These are phyloP conservation scores for Smutsia temminckii DNA, from an alignment of 2,797 vertebrate species.

Conservation along the genomic window DNA sequence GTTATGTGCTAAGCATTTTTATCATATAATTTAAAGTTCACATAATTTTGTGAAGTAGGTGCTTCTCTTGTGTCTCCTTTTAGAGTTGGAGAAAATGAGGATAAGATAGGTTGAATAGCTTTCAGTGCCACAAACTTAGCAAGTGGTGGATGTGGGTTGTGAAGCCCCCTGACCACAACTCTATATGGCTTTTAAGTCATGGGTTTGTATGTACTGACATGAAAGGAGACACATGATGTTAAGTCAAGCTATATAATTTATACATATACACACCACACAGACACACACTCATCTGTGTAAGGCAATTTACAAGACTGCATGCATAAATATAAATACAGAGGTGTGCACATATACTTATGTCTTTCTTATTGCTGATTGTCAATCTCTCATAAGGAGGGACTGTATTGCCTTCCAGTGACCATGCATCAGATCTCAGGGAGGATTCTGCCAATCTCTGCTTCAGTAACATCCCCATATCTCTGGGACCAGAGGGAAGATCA, in stretches of 20 bases:
- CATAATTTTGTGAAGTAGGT: background rate
- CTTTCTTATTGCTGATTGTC: background rate
- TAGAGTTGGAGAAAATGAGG: background rate
- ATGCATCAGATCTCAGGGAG: background rate
- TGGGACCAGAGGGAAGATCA: background rate
- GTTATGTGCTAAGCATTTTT: background rate
- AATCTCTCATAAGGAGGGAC: background rate
- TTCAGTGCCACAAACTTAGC: background rate
- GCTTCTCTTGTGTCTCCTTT: background rate
- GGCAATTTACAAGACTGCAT: background rate
- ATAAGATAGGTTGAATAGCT: background rate
- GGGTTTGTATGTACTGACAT: background rate
- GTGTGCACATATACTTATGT: background rate
- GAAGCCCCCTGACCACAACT: background rate
- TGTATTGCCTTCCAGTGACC: background rate
- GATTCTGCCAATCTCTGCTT: too few species aligned
- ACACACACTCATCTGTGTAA: background rate
- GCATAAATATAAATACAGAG: background rate
- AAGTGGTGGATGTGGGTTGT: background rate
- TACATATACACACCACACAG: background rate
- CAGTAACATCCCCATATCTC: background rate
- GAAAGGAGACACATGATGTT: background rate
- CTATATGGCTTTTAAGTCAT: background rate
- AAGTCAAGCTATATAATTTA: background rate
- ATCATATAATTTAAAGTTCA: background rate